A percentile compares a stretch with the other conserved stretches of the same genome.
Conservation (phyloP, 2,888 invertebrate genomes). For the Vanessa cardui region DNA sequence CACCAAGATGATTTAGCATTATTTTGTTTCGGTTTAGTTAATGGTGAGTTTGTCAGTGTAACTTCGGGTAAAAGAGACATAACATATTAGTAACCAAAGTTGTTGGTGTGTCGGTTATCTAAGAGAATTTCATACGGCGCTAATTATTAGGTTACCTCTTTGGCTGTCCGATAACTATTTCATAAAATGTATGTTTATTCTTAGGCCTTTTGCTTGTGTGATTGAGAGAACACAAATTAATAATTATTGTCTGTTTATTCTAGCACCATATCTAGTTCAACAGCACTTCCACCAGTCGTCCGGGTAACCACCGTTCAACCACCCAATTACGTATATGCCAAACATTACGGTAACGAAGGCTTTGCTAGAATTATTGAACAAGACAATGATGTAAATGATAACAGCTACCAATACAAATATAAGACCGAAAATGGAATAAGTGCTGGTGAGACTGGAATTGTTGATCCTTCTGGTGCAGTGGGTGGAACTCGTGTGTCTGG, state of each 20-base stretch:
- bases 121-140: no score
- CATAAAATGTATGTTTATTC: no score
- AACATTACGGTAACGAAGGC: slow-evolving; percentile 64
- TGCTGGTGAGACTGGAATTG: slow-evolving; percentile 84
- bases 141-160: no score
- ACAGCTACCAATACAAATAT: slow-evolving; percentile 84
- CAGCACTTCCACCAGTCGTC: slow-evolving; percentile 52
- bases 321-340: slow-evolving; percentile 43
- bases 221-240: no score
- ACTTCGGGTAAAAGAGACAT: no score
- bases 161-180: no score
- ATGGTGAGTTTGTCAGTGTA: no score
- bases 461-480: slow-evolving; percentile 76
- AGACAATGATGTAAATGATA: slow-evolving; percentile 73
- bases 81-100: no score
- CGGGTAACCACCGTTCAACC: slow-evolving; percentile 40
- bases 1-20: no score
- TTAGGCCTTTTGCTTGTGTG: no score
- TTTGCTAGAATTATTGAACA: slow-evolving; percentile 82
- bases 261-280: slow-evolving; percentile 33
- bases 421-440: slow-evolving; percentile 86
- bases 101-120: slow-evolving; percentile 25
- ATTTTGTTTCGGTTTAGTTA: no score
- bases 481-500: slow-evolving; percentile 85
- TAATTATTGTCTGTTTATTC: no score